These are phyloP conservation scores for Chrysolina oricalcia DNA, from an alignment of 2,888 invertebrate genomes.

Conservation along the genomic window DNA sequence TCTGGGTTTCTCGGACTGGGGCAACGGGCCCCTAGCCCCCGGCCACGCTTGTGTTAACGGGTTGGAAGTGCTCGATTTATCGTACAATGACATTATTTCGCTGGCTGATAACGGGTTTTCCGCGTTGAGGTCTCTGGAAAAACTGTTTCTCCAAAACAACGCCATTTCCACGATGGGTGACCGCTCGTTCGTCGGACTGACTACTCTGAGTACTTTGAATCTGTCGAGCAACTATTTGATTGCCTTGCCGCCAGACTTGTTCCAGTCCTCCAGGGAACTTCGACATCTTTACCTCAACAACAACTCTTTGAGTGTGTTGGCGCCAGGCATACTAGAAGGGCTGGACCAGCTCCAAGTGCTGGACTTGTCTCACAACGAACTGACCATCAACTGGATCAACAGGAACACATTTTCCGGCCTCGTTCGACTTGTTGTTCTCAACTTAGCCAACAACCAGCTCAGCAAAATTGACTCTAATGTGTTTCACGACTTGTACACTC, in stretches of 20 bases:
- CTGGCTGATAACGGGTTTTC: conserved; percentile 83
- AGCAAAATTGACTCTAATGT: conserved; percentile 81
- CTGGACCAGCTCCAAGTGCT: conserved; percentile 83
- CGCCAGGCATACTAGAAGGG: conserved; percentile 83
- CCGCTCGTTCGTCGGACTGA: conserved; percentile 82
- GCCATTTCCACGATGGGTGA: conserved; percentile 83
- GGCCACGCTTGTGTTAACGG: conserved; percentile 79
- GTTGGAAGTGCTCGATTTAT: conserved; percentile 82
- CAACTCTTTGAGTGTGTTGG: conserved; percentile 83
- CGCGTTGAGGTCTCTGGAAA: conserved; percentile 80
- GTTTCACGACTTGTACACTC: conserved; percentile 83
- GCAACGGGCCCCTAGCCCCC: conserved; percentile 77
- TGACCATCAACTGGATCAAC: conserved; percentile 86
- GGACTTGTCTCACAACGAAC: conserved; percentile 83
- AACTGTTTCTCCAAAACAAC: conserved; percentile 84
- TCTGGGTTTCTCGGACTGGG: conserved; percentile 84
- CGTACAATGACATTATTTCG: conserved; percentile 81
- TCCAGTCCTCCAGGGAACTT: conserved; percentile 82
- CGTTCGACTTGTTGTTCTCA: conserved; percentile 82
- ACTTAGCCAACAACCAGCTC: conserved; percentile 83
- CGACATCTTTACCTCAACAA: conserved; percentile 84
- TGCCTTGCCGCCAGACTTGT: conserved; percentile 85
- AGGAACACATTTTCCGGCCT: conserved; percentile 85
- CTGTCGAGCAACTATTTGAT: conserved; percentile 86
- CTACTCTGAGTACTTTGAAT: conserved; percentile 81